A percentile compares a stretch with the other conserved stretches of the same genome.
Evolutionary conservation across 2,797 vertebrate species (phyloP).

Genomic region (Loriculus beryllinus): DNA sequence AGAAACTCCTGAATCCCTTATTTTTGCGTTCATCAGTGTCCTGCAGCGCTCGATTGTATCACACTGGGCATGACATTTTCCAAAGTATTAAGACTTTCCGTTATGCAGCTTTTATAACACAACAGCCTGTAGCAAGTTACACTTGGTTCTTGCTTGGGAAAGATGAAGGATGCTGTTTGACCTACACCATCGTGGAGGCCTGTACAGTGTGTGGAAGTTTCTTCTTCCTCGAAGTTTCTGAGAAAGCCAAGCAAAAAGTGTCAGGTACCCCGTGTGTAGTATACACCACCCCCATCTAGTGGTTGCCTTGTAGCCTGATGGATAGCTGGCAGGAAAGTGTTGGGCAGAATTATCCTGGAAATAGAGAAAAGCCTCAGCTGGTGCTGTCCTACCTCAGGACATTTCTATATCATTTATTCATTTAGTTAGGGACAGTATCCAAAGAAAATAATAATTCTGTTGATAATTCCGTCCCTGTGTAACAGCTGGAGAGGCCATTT

Average conservation of each 20-base stretch:
- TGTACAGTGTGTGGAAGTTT: not conserved
- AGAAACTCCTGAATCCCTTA: not conserved
- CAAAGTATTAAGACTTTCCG: not conserved
- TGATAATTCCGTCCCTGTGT: not conserved
- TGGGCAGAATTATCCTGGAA: not conserved
- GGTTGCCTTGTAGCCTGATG: not conserved
- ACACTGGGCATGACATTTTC: not conserved
- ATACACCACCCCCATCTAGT: conserved; percentile 45
- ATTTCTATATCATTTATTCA: not conserved
- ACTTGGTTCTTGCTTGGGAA: not conserved
- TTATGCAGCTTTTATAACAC: not conserved
- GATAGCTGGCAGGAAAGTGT: not conserved
- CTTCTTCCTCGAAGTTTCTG: not conserved
- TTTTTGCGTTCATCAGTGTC: not conserved
- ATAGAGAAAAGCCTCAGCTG: not conserved
- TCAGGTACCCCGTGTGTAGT: not conserved
- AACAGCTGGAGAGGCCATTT: not conserved
- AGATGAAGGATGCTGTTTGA: not conserved
- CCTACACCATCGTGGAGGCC: not conserved
- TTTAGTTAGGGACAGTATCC: not conserved
- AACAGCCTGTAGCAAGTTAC: not conserved
- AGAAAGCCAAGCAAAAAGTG: not conserved
- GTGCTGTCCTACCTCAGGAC: not conserved
- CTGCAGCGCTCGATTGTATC: not conserved
- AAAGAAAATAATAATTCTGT: not conserved